phyloP scores from a whole-genome alignment of 2,888 invertebrate genomes.

The Linnaemya vulpina region DNA sequence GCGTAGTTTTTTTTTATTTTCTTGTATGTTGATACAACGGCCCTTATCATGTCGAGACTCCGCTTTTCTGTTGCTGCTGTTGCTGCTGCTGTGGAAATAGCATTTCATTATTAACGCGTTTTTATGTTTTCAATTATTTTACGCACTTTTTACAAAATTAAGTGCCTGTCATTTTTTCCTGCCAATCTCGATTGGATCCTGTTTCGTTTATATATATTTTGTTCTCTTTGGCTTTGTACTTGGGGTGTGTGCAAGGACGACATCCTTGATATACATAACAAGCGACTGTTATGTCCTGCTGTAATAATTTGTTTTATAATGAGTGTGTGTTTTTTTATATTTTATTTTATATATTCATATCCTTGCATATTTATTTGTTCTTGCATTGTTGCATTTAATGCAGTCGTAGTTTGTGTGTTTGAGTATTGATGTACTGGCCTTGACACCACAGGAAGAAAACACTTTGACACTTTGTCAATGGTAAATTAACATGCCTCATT shows the following conservation, averaged over 20 bases:
- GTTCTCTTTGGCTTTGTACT: constrained; percentile 14
- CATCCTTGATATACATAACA: constrained; percentile 39
- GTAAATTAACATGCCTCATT: constrained; percentile 74
- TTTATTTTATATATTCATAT: constrained; percentile 9
- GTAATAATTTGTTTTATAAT: constrained; percentile 72
- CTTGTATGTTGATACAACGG: constrained; percentile 59
- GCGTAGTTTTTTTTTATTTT: constrained; percentile 37
- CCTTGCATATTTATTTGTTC: neutral
- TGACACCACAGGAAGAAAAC: constrained; percentile 74
- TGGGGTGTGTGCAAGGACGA: constrained; percentile 55
- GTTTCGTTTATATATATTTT: constrained; percentile 8
- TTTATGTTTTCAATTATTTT: constrained; percentile 69
- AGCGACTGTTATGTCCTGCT: constrained; percentile 65
- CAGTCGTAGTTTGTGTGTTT: neutral
- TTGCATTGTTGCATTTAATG: constrained; percentile 44
- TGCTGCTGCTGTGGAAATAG: constrained; percentile 33
- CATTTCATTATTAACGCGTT: constrained; percentile 61
- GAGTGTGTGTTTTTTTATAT: constrained; percentile 38
- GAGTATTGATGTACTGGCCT: neutral
- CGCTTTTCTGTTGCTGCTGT: constrained; percentile 1
- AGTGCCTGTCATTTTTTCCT: constrained; percentile 68
- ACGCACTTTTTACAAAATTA: constrained; percentile 70
- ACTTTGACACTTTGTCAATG: constrained; percentile 75
- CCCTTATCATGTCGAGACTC: constrained; percentile 73
- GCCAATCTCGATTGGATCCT: constrained; percentile 43